Base-by-base conservation (phyloP, 2,113 vertebrate species). In the Manacus vitellinus region DNA sequence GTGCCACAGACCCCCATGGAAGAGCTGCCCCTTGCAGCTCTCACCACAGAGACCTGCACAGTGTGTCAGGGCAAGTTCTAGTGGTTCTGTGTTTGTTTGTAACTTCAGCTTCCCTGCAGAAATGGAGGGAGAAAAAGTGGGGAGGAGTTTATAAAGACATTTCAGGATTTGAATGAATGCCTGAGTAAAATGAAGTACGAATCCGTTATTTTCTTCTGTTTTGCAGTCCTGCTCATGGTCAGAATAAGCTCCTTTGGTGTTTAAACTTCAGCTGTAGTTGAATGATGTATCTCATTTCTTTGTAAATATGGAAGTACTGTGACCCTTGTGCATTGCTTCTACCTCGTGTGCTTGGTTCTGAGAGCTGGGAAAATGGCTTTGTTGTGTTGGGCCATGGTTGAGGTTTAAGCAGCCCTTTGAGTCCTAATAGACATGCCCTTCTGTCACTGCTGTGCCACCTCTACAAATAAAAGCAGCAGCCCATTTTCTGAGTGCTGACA, bases 381-480 rank as follows among this genome's bases (percentile, higher is more conserved):
- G 35, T 39, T 54, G n/a, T 61, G 30, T 17, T 52, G 79, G 58
- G 39, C 72, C 23, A 2, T 12, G 58, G 62, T 67, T 77, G 92
- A 30, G 44, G 24, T 49, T 67, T 56, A 37, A 68, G 65, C 27
- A 62, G 44, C 44, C 22, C 44, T 63, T 71, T 81, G 66, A 33
- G 55, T 76, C 56, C 33, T 35, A 0, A n/a, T 2, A 39, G 52
- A 14, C 0, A 0, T 65, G 51, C 21, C 51, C 81, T 55, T 18
- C 46, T 79, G 43, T 51, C 56, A 6, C 55, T 49, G 37, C 4
- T 33, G n/a, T 76, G 74, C 39, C 71, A 70, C 85, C 51, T n/a
- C 41, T 35, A 21, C 37, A 52, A 15, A 51, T 70, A 33, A 91
- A 55, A 88, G 75, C 55, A 85, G 52, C 43, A 58, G 68, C 31